These are phyloP conservation scores for Cyclophora punctaria DNA, from an alignment of 2,888 invertebrate species.

Conservation along the genomic window DNA sequence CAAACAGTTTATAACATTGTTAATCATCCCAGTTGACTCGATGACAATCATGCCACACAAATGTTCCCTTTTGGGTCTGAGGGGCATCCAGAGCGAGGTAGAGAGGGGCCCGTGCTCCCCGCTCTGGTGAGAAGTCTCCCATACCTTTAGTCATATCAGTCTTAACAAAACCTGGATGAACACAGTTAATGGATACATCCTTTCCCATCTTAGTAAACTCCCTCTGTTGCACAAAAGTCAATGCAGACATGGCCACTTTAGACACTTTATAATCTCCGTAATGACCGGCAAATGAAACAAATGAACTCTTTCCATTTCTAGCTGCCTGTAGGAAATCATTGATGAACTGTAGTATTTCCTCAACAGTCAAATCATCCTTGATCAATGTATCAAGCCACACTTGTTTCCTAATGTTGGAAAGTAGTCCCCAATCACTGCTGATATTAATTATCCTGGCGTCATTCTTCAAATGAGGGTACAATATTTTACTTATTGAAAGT, in stretches of 20 bases:
- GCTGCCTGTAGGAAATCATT: slow-evolving; percentile 74
- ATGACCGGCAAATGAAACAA: slow-evolving; percentile 59
- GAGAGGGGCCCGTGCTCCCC: slow-evolving; percentile 60
- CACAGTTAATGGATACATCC: slow-evolving; percentile 65
- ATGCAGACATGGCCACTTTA: slow-evolving; percentile 64
- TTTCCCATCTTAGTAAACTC: slow-evolving; percentile 66
- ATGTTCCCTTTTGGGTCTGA: slow-evolving; percentile 59
- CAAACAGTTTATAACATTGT: slow-evolving; percentile 38
- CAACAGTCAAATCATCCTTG: slow-evolving; percentile 65
- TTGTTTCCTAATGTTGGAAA: slow-evolving; percentile 65
- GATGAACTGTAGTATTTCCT: slow-evolving; percentile 70
- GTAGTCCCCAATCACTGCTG: slow-evolving; percentile 76
- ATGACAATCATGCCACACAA: slow-evolving; percentile 68
- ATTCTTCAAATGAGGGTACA: slow-evolving; percentile 82
- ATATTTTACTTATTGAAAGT: slow-evolving; percentile 76
- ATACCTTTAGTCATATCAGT: slow-evolving; percentile 69
- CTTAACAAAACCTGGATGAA: slow-evolving; percentile 68
- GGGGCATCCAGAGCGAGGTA: slow-evolving; percentile 64
- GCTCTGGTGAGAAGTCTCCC: slow-evolving; percentile 63
- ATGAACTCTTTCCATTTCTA: slow-evolving; percentile 58
- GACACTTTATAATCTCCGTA: slow-evolving; percentile 70
- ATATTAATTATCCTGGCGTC: slow-evolving; percentile 86
- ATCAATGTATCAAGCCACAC: slow-evolving; percentile 57
- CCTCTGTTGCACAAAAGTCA: slow-evolving; percentile 66
- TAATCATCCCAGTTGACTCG: slow-evolving; percentile 71